Conservation (phyloP, 2,888 invertebrate genomes). For the Lithosia quadra region DNA sequence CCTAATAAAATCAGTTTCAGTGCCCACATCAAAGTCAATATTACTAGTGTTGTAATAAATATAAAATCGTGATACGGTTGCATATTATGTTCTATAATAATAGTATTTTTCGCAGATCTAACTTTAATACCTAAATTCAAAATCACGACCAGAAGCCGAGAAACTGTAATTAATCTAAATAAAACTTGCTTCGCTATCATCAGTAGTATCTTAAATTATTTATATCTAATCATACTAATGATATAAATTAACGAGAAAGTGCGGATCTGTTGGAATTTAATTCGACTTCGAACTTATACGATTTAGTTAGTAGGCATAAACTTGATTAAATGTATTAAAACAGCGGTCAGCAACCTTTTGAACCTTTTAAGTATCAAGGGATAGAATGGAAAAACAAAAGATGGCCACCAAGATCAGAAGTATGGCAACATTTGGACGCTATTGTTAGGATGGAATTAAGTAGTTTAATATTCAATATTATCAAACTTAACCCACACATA, state of each 20-base stretch:
- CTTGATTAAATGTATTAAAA: too few species aligned
- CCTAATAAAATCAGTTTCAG: background rate
- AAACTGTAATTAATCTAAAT: slow-evolving; percentile 20
- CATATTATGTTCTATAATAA: background rate
- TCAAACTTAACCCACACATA: background rate
- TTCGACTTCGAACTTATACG: background rate
- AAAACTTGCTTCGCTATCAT: slow-evolving; percentile 14
- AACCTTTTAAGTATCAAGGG: background rate
- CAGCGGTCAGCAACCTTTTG: background rate
- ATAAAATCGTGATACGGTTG: background rate
- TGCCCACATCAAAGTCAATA: background rate
- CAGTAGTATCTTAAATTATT: background rate
- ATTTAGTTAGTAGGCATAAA: background rate
- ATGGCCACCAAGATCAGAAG: background rate
- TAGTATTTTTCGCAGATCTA: background rate
- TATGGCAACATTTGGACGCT: background rate
- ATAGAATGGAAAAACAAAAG: too few species aligned
- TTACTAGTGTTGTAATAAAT: background rate
- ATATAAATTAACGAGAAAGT: slow-evolving; percentile 5
- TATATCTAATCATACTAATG: background rate
- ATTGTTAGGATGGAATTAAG: background rate
- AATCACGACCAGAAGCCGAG: background rate
- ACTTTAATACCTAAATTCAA: background rate
- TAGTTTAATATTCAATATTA: background rate
- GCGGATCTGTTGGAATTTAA: background rate